Conservation (phyloP, 1,140 invertebrate genomes). For the Trichonephila clavipes region DNA sequence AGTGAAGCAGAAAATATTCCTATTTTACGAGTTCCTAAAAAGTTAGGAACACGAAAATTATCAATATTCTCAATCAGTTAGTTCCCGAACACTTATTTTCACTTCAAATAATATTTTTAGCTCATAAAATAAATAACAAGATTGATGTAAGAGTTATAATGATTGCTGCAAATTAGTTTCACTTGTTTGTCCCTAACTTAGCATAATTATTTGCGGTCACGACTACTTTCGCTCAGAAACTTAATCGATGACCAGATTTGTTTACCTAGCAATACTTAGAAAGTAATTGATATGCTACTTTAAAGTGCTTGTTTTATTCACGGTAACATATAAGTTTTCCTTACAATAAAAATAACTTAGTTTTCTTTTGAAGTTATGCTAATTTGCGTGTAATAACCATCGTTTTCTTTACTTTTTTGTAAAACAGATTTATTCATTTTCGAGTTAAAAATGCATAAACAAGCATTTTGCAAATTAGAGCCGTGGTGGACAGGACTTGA, state of each 20-base stretch:
- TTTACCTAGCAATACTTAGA: background rate
- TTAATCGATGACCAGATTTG: conserved; percentile 30
- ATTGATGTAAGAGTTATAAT: background rate
- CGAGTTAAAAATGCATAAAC: background rate
- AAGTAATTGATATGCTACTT: too few relatives aligned
- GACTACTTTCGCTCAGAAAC: background rate
- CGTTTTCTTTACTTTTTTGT: background rate
- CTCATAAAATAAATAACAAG: background rate
- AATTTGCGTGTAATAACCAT: background rate
- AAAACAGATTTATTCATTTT: too few relatives aligned
- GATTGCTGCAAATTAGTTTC: conserved; percentile 26
- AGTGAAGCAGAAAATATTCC: background rate
- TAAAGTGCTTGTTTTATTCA: too few relatives aligned
- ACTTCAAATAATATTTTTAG: background rate
- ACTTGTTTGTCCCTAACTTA: background rate
- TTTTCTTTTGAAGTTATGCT: background rate
- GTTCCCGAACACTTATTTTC: background rate
- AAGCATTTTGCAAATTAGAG: background rate
- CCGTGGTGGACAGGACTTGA: too few relatives aligned
- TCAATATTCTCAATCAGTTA: background rate
- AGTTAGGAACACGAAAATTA: background rate
- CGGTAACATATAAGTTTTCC: too few relatives aligned
- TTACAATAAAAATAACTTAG: too few relatives aligned
- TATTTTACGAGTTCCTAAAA: background rate
- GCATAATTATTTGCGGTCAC: conserved; percentile 23